These are phyloP conservation scores for Ephialtes manifestator DNA, from an alignment of 2,888 invertebrate genomes.

Conservation along the genomic window DNA sequence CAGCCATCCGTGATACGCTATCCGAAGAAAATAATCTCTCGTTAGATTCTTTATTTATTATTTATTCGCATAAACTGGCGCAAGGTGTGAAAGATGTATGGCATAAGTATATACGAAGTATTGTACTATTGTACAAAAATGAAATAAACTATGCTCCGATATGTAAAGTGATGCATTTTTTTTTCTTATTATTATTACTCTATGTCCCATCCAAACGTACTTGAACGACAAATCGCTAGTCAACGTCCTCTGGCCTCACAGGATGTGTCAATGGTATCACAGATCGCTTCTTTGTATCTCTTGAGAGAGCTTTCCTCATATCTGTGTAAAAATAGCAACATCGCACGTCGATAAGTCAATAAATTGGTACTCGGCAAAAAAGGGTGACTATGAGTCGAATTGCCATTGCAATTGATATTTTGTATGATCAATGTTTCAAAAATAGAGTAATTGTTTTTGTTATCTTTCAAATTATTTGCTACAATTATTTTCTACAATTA, in stretches of 20 bases:
- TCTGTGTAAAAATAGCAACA: slow-evolving; percentile 89
- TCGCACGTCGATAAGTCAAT: not conserved
- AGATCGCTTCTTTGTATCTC: slow-evolving; percentile 96
- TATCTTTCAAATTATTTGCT: not conserved
- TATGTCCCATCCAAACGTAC: slow-evolving; percentile 2
- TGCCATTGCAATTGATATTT: not conserved
- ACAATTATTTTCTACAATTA: too few species aligned
- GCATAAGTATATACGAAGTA: slow-evolving; percentile 75
- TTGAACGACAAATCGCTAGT: slow-evolving; percentile 86
- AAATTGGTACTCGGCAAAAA: not conserved
- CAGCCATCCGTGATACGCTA: slow-evolving; percentile 73
- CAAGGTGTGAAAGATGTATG: slow-evolving; percentile 78
- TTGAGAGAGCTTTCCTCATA: slow-evolving; percentile 98
- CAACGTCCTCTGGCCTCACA: slow-evolving; percentile 97
- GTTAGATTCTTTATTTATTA: slow-evolving; percentile 82
- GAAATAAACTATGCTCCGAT: slow-evolving; percentile 74
- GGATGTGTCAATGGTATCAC: slow-evolving; percentile 97
- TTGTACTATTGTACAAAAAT: slow-evolving; percentile 83
- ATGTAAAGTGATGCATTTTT: slow-evolving; percentile 50
- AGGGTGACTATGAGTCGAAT: not conserved
- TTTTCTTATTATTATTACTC: not conserved
- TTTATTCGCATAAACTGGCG: slow-evolving; percentile 82
- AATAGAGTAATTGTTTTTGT: not conserved
- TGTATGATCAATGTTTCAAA: not conserved
- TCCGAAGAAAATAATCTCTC: slow-evolving; percentile 74